Evolutionary conservation across 2,113 vertebrate species (phyloP).

Genomic region (Puma concolor): DNA sequence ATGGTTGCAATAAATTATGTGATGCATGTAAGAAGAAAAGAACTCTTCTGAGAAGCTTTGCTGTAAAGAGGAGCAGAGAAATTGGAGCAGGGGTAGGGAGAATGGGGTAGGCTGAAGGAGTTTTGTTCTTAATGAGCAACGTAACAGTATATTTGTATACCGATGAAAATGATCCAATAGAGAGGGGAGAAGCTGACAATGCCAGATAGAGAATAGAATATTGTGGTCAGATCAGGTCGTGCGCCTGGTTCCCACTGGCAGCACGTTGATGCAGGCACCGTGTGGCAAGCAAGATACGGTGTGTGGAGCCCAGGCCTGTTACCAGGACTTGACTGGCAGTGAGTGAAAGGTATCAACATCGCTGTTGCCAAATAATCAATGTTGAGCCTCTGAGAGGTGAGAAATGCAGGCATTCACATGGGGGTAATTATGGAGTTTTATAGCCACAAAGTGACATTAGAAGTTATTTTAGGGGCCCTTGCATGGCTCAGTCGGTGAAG

Average conservation of each 20-base stretch:
- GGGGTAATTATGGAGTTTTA: neutral
- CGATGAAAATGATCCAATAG: neutral
- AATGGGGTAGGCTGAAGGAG: neutral
- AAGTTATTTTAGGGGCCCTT: neutral
- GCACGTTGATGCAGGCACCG: neutral
- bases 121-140: neutral
- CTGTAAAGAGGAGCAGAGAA: conserved; percentile 1
- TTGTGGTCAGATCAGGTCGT: neutral
- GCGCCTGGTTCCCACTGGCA: neutral
- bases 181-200: neutral
- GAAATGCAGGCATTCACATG: neutral
- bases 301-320: neutral
- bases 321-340: neutral
- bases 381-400: neutral
- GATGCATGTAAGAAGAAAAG: neutral
- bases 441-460: neutral
- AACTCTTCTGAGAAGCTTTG: conserved; percentile 18
- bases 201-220: neutral
- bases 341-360: neutral
- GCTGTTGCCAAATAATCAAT: neutral
- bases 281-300: neutral
- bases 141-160: neutral
- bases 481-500: no score
- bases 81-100: neutral
- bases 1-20: neutral